Conservation (phyloP, 2,797 vertebrate genomes). For the Tympanoctomys barrerae region DNA sequence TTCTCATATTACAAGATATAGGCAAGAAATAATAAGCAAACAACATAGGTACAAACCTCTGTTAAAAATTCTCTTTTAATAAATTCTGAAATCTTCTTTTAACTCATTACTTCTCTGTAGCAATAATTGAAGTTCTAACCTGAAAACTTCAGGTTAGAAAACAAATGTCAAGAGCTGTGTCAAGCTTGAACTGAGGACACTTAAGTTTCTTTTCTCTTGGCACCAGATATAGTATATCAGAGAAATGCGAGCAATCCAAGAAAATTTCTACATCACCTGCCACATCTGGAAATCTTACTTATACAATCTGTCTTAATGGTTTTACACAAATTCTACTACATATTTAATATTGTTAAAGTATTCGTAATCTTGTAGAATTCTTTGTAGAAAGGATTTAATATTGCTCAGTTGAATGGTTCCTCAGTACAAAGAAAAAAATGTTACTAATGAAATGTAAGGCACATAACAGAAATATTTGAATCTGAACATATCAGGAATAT, state of each 20-base stretch:
- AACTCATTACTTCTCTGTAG: constrained; percentile 74
- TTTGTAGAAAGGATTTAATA: constrained; percentile 76
- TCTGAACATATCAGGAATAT: constrained; percentile 63
- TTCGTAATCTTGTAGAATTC: constrained; percentile 63
- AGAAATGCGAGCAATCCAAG: constrained; percentile 56
- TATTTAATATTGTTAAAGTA: constrained; percentile 78
- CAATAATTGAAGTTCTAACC: constrained; percentile 76
- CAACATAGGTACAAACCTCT: too few species aligned
- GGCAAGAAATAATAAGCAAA: too few species aligned
- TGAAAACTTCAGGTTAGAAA: constrained; percentile 73
- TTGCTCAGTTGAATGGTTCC: constrained; percentile 71
- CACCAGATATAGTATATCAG: constrained; percentile 57
- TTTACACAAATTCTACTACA: constrained; percentile 82
- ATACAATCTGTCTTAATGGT: constrained; percentile 60
- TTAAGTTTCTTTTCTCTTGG: constrained; percentile 67
- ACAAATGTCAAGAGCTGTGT: constrained; percentile 62
- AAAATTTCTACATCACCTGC: constrained; percentile 67
- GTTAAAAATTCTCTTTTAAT: constrained; percentile 68
- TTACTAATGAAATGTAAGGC: constrained; percentile 68
- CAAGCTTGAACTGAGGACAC: constrained; percentile 69
- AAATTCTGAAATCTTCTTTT: constrained; percentile 72
- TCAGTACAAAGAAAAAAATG: constrained; percentile 66
- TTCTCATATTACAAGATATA: too few species aligned
- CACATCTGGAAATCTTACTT: constrained; percentile 75
- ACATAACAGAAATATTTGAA: constrained; percentile 67